These are phyloP conservation scores for Tapera naevia DNA, from an alignment of 2,797 vertebrate genomes.

Conservation along the genomic window DNA sequence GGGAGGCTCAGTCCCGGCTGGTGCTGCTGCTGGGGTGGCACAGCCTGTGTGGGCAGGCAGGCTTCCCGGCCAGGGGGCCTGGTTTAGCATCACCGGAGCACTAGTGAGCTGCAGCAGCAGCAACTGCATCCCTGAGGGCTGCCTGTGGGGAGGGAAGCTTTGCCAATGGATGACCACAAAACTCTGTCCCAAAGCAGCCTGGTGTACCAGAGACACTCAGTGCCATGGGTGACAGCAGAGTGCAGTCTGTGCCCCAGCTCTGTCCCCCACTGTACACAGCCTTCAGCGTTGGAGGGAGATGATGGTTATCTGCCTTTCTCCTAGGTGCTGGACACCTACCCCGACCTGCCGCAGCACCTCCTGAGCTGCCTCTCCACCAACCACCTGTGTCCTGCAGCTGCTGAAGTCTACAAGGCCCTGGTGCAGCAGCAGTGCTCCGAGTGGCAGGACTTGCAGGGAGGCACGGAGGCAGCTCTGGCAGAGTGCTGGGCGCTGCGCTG, in stretches of 20 bases:
- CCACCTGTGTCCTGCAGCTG: conserved; percentile 82
- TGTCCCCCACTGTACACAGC: fast-evolving
- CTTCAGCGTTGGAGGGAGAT: neutral
- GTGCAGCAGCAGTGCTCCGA: conserved; percentile 80
- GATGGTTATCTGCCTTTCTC: neutral
- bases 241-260: neutral
- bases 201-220: neutral
- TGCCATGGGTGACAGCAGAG: neutral
- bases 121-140: neutral
- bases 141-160: neutral
- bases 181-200: neutral
- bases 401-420: conserved; percentile 84
- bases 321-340: conserved; percentile 82
- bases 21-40: neutral
- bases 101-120: neutral
- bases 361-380: conserved; percentile 87
- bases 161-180: neutral
- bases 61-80: neutral
- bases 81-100: neutral
- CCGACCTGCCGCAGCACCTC: conserved; percentile 80
- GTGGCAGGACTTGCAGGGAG: neutral
- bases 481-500: conserved; percentile 80
- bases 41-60: neutral
- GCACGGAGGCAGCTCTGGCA: conserved; percentile 70
- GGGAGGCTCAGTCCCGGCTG: neutral